These are phyloP conservation scores for Pan paniscus DNA, from an alignment of 2,113 vertebrate genomes.

Conservation along the genomic window DNA sequence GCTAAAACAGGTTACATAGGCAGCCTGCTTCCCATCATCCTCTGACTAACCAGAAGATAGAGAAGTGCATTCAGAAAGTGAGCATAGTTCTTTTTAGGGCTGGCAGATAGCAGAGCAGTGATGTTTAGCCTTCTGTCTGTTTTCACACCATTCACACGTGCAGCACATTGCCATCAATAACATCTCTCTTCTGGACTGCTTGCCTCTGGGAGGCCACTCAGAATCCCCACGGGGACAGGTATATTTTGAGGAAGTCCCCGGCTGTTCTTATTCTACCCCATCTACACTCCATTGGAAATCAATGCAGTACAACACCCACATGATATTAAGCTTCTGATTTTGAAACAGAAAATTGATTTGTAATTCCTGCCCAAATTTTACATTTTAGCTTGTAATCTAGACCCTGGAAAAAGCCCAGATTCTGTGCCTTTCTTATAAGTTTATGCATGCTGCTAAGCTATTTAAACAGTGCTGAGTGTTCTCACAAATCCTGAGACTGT, in stretches of 20 bases:
- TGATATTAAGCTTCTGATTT: background rate
- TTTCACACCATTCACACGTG: background rate
- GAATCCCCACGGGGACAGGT: background rate
- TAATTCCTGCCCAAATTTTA: background rate
- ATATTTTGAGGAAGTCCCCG: background rate
- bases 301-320: background rate
- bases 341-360: conserved; percentile 24
- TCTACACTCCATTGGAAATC: background rate
- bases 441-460: background rate
- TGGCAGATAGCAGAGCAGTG: background rate
- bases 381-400: conserved; percentile 23
- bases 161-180: background rate
- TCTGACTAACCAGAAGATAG: background rate
- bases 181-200: background rate
- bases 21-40: background rate
- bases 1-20: background rate
- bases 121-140: background rate
- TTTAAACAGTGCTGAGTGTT: background rate
- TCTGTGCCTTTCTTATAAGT: background rate
- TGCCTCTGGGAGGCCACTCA: background rate
- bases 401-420: background rate
- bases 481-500: conserved; percentile 27
- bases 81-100: background rate
- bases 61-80: background rate
- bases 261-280: background rate